Conservation (phyloP, 2,888 invertebrate genomes). For the Malachius bipustulatus region DNA sequence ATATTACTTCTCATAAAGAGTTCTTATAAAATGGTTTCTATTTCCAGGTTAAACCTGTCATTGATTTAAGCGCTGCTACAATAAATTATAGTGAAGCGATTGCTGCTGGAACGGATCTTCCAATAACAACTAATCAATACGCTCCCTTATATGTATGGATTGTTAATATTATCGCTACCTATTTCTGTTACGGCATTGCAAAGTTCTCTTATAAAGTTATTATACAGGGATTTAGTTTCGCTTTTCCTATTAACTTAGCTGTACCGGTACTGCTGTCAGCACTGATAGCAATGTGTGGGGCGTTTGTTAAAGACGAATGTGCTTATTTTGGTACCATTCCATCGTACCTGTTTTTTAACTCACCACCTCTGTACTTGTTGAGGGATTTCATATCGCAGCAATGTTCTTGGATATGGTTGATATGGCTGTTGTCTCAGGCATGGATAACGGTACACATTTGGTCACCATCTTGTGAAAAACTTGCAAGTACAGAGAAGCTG, state of each 20-base stretch:
- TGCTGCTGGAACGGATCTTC: constrained; percentile 17
- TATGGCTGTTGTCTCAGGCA: constrained; percentile 72
- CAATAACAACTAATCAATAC: constrained; percentile 24
- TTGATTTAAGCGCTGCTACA: constrained; percentile 27
- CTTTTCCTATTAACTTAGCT: constrained; percentile 67
- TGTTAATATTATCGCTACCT: constrained; percentile 54
- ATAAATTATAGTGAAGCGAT: constrained; percentile 27
- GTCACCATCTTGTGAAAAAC: constrained; percentile 69
- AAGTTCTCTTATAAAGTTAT: constrained; percentile 82
- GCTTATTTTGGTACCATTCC: constrained; percentile 65
- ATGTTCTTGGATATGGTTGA: constrained; percentile 65
- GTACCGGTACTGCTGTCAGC: constrained; percentile 61
- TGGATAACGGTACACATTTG: constrained; percentile 83
- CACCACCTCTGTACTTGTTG: constrained; percentile 38
- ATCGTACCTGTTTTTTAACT: constrained; percentile 81
- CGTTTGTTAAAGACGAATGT: constrained; percentile 55
- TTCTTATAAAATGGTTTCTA: constrained; percentile 7
- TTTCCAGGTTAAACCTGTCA: constrained; percentile 39
- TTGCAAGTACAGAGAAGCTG: constrained; percentile 73
- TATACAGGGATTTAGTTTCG: constrained; percentile 79
- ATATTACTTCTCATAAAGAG: constrained; percentile 6
- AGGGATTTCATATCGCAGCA: constrained; percentile 46
- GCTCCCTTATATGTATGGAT: constrained; percentile 49
- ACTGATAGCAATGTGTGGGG: constrained; percentile 54
- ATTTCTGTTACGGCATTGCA: constrained; percentile 52